Percentiles rank a stretch among this genome's conserved stretches.
These are phyloP conservation scores for Balearica regulorum DNA, from an alignment of 2,797 vertebrate species.

Conservation along the genomic window DNA sequence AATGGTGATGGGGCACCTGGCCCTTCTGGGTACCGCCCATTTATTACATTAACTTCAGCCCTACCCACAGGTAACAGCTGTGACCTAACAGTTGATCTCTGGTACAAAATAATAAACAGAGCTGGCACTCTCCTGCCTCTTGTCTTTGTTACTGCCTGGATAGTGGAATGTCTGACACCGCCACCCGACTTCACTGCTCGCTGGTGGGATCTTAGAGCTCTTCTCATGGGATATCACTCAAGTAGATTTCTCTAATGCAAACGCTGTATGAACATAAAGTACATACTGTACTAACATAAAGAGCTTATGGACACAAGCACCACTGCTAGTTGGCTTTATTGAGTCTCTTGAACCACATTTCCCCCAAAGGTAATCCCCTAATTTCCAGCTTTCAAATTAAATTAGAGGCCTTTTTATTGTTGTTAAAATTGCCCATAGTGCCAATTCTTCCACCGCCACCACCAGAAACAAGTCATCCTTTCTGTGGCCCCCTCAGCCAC, in stretches of 20 bases:
- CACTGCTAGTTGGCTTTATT: constrained; percentile 34
- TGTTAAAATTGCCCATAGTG: neutral
- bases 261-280: neutral
- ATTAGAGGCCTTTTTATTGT: neutral
- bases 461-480: neutral
- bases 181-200: fast-evolving
- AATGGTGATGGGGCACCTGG: neutral
- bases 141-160: neutral
- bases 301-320: neutral
- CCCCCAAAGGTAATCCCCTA: neutral
- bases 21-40: neutral
- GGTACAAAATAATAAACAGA: neutral
- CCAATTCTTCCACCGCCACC: neutral
- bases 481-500: neutral
- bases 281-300: neutral
- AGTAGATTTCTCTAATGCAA: neutral
- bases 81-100: neutral
- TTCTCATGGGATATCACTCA: neutral
- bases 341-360: neutral
- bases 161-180: neutral
- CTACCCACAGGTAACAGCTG: neutral
- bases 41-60: neutral
- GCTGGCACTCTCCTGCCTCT: neutral
- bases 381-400: neutral
- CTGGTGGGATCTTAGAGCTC: neutral